These are phyloP conservation scores for Xyrauchen texanus DNA, from an alignment of 2,113 vertebrate genomes.

Conservation along the genomic window DNA sequence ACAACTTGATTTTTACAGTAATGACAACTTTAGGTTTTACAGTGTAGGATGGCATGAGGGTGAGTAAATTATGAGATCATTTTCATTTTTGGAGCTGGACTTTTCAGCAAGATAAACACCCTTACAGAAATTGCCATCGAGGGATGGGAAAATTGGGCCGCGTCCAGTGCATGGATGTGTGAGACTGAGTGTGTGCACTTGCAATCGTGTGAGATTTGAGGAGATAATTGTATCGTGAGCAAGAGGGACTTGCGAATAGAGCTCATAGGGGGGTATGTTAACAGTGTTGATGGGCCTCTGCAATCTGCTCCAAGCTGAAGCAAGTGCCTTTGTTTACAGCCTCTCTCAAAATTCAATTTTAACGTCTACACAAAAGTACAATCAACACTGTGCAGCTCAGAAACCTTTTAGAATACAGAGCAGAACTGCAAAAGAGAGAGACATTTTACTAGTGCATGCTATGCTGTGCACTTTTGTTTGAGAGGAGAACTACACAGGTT, in stretches of 20 bases:
- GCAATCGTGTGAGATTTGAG: slow-evolving; percentile 18
- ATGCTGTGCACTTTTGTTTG: background rate
- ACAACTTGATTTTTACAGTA: too few species aligned
- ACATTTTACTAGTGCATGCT: background rate
- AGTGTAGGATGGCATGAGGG: too few species aligned
- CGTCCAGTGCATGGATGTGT: background rate
- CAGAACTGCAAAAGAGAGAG: background rate
- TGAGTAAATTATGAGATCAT: too few species aligned
- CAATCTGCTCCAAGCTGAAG: slow-evolving; percentile 38
- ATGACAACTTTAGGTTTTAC: too few species aligned
- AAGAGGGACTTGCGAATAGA: slow-evolving; percentile 5
- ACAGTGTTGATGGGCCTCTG: slow-evolving; percentile 4
- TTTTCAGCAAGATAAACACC: too few species aligned
- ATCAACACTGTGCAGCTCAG: slow-evolving; percentile 39
- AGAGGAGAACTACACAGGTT: slow-evolving; percentile 22
- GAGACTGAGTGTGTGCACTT: background rate
- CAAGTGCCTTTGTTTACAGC: slow-evolving; percentile 49
- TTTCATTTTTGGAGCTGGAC: too few species aligned
- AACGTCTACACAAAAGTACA: slow-evolving; percentile 51
- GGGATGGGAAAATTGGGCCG: background rate
- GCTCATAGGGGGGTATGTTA: background rate
- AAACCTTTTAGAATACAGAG: slow-evolving; percentile 37
- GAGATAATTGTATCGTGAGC: slow-evolving; percentile 40
- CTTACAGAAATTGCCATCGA: background rate
- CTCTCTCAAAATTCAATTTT: slow-evolving; percentile 42